Percentiles rank a stretch among this genome's conserved stretches.
Evolutionary conservation across 2,888 invertebrate species (phyloP).

Genomic region (Lissocephala sabroskyi): DNA sequence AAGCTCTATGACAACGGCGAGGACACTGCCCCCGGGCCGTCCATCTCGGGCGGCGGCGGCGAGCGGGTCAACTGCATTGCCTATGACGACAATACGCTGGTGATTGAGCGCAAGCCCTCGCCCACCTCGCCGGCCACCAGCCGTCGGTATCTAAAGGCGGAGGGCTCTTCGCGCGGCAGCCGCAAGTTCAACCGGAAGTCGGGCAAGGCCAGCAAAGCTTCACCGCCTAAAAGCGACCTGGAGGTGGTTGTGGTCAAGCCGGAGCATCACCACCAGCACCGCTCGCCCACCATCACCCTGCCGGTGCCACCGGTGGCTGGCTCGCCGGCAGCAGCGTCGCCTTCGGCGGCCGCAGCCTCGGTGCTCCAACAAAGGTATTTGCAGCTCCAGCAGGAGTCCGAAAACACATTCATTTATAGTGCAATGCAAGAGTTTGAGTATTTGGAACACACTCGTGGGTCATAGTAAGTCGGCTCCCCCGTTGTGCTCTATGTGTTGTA

Average conservation of each 20-base stretch:
- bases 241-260: constrained; percentile 41
- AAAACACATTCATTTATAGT: constrained; percentile 56
- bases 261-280: constrained; percentile 48
- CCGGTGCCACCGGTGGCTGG: constrained; percentile 19
- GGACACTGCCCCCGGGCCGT: constrained; percentile 7
- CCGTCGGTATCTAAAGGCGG: constrained; percentile 45
- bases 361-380: constrained; percentile 59
- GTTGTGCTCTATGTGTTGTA: constrained; percentile 12
- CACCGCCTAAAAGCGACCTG: constrained; percentile 34
- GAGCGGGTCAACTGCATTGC: constrained; percentile 53
- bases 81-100: constrained; percentile 50
- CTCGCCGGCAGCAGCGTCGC: constrained; percentile 12
- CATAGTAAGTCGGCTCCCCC: constrained; percentile 57
- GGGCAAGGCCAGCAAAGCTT: constrained; percentile 5
- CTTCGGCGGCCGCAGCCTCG: constrained; percentile 26
- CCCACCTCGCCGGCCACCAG: constrained; percentile 47
- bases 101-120: constrained; percentile 48
- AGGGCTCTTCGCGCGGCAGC: constrained; percentile 43
- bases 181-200: constrained; percentile 51
- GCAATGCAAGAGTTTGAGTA: constrained; percentile 55
- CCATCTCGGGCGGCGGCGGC: constrained; percentile 32
- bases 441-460: constrained; percentile 50
- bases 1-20: constrained; percentile 48
- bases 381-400: constrained; percentile 56
- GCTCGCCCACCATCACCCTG: constrained; percentile 50